A percentile compares a stretch with the other conserved stretches of the same genome.
Evolutionary conservation across 2,113 vertebrate species (phyloP).

Genomic region (Strigops habroptila): DNA sequence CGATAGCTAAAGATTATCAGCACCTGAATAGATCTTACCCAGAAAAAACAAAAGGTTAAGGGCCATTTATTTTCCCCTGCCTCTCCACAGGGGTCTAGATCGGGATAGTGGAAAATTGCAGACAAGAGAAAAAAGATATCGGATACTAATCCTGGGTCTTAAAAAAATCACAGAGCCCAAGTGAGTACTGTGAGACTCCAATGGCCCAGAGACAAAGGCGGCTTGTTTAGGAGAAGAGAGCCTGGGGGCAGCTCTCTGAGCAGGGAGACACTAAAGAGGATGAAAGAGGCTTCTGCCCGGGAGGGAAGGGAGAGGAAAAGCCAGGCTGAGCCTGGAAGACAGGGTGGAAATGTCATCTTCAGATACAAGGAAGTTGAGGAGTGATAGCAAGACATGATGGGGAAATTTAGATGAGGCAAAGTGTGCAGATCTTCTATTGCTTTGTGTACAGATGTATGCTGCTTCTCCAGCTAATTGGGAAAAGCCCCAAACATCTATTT

Average conservation of each 20-base stretch:
- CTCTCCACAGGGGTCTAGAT: not conserved
- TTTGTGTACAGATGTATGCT: not conserved
- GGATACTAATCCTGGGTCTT: not conserved
- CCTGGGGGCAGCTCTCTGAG: conserved; percentile 31
- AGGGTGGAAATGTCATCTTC: conserved; percentile 11
- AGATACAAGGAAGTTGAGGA: not conserved
- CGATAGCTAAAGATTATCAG: not conserved
- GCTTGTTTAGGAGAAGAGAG: conserved; percentile 41
- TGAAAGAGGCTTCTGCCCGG: not conserved
- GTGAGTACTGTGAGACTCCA: conserved; percentile 12
- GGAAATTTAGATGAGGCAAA: not conserved
- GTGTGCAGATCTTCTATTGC: not conserved
- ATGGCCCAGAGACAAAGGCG: conserved; percentile 31
- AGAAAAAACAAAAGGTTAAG: conserved; percentile 3
- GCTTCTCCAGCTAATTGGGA: not conserved
- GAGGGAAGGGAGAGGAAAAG: not conserved
- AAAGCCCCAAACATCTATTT: not conserved
- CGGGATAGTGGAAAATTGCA: not conserved
- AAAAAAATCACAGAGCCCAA: conserved; percentile 24
- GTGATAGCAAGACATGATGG: not conserved
- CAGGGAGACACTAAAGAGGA: conserved; percentile 21
- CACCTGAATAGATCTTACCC: not conserved
- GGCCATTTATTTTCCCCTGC: not conserved
- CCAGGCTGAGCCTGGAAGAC: not conserved
- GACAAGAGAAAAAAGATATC: conserved; percentile 11